phyloP scores from a whole-genome alignment of 2,113 vertebrate species.

The Forbesichthys papilliferus region DNA sequence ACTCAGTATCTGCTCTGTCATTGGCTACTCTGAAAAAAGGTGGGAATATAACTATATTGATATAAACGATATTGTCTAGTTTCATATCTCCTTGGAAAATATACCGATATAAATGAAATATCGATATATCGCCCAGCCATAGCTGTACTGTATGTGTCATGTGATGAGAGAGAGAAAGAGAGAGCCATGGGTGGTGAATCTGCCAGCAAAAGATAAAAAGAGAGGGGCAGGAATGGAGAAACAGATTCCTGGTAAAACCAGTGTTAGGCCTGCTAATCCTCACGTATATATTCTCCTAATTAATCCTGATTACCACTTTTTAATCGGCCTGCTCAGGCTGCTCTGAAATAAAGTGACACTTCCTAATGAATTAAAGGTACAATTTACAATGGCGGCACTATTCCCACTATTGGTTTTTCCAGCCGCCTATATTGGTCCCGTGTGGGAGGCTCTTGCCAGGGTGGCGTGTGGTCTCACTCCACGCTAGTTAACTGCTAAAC shows the following conservation, averaged over 20 bases:
- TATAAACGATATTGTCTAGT: too few species aligned
- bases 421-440: slow-evolving; percentile 36
- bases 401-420: slow-evolving; percentile 34
- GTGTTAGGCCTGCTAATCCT: slow-evolving; percentile 73
- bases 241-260: background rate
- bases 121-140: too few species aligned
- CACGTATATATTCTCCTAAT: slow-evolving; percentile 78
- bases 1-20: too few species aligned
- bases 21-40: too few species aligned
- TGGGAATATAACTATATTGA: too few species aligned
- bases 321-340: slow-evolving; percentile 72
- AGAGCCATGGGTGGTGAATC: slow-evolving; percentile 2
- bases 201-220: background rate
- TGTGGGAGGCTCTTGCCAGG: slow-evolving; percentile 60
- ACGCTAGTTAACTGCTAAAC: slow-evolving; percentile 67
- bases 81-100: too few species aligned
- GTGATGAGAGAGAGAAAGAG: background rate
- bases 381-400: slow-evolving; percentile 64
- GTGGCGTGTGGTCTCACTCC: slow-evolving; percentile 73
- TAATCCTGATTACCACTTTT: slow-evolving; percentile 80
- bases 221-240: slow-evolving; percentile 22
- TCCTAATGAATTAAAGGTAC: slow-evolving; percentile 77
- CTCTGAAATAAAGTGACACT: slow-evolving; percentile 77
- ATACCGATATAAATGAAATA: too few species aligned
- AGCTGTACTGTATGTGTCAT: background rate